Conservation (phyloP, 92 coral and sea anemone genomes). For the Palythoa caribaeorum region DNA sequence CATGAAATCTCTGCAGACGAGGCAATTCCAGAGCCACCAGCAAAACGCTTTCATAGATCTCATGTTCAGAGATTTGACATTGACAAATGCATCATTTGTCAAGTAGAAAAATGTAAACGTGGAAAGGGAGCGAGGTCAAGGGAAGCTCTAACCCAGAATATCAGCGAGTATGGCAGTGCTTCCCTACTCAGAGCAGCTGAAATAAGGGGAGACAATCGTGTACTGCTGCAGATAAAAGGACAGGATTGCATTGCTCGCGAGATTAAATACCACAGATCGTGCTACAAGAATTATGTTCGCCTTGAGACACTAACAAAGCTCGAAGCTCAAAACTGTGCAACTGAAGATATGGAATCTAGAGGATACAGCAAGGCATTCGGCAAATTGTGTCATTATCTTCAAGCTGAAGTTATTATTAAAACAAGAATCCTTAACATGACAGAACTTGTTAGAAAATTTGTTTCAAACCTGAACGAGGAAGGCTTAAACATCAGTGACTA, state of each 20-base stretch:
- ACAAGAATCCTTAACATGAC: slow-evolving; percentile 7
- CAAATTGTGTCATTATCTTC: slow-evolving; percentile 43
- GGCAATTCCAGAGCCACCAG: not conserved
- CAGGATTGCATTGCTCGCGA: slow-evolving; percentile 65
- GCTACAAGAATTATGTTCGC: slow-evolving; percentile 56
- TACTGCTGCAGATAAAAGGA: slow-evolving; percentile 52
- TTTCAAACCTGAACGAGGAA: slow-evolving; percentile 50
- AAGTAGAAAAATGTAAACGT: slow-evolving; percentile 18
- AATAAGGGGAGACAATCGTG: slow-evolving; percentile 35
- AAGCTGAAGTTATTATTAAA: slow-evolving; percentile 4
- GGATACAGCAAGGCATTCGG: slow-evolving; percentile 44
- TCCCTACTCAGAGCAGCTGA: slow-evolving; percentile 35
- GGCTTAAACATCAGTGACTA: slow-evolving; percentile 48
- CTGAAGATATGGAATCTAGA: slow-evolving; percentile 34
- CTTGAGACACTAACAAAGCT: slow-evolving; percentile 33
- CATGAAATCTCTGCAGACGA: slow-evolving; percentile 6
- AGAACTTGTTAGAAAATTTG: slow-evolving; percentile 41
- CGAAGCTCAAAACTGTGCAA: slow-evolving; percentile 35
- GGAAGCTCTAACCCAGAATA: slow-evolving; percentile 44
- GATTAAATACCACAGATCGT: slow-evolving; percentile 60
- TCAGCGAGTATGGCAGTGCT: slow-evolving; percentile 23
- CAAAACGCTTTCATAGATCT: slow-evolving; percentile 43
- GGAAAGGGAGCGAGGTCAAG: slow-evolving; percentile 44
- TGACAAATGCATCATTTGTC: slow-evolving; percentile 46
- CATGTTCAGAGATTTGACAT: slow-evolving; percentile 29